phyloP scores from a whole-genome alignment of 2,888 invertebrate species.

The Eupithecia abbreviata region DNA sequence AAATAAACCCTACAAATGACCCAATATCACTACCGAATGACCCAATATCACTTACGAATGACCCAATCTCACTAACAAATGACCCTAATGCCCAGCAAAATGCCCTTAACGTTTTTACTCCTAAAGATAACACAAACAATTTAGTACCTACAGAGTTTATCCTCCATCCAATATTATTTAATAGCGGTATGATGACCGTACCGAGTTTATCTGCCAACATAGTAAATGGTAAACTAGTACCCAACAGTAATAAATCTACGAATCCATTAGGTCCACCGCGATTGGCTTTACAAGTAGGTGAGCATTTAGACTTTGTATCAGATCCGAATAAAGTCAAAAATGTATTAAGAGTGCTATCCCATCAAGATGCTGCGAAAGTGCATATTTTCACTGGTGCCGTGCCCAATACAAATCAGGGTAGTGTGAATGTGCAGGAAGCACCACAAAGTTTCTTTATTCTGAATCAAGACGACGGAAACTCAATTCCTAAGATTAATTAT shows the following conservation, averaged over 20 bases:
- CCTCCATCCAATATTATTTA: constrained; percentile 35
- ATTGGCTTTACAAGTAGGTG: constrained; percentile 21
- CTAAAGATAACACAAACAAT: not conserved
- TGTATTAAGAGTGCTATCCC: constrained; percentile 10
- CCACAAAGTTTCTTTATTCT: not conserved
- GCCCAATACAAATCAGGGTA: not conserved
- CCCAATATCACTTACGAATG: not conserved
- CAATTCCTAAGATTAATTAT: not conserved
- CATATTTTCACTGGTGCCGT: not conserved
- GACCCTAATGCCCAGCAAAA: not conserved
- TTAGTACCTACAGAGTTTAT: constrained; percentile 8
- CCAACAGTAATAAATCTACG: not conserved
- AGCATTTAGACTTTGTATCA: constrained; percentile 4
- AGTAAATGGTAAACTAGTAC: constrained; percentile 21
- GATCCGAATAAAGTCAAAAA: constrained; percentile 7
- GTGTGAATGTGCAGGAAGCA: not conserved
- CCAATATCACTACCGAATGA: not conserved
- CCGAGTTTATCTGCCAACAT: constrained; percentile 31
- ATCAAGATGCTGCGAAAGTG: not conserved
- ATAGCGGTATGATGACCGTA: constrained; percentile 16
- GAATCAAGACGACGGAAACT: not conserved
- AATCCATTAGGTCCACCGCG: constrained; percentile 5
- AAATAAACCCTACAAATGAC: not conserved
- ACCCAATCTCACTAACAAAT: not conserved
- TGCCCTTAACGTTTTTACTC: not conserved